A percentile compares a stretch with the other conserved stretches of the same genome.
Evolutionary conservation across 2,113 vertebrate genomes (phyloP).

Genomic region (Aix galericulata): DNA sequence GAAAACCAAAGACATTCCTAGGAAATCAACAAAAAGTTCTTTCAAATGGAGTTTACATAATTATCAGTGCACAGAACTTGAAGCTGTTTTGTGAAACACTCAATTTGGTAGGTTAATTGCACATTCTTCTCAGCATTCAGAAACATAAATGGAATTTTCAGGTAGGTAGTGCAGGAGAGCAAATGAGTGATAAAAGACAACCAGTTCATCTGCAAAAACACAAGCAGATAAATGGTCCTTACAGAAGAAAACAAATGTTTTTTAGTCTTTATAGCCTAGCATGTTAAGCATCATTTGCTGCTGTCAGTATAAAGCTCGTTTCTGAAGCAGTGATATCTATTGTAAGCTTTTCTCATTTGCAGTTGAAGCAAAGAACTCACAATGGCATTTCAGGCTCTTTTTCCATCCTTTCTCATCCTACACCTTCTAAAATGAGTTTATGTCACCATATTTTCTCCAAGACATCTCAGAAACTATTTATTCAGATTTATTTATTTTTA

Average conservation of each 20-base stretch:
- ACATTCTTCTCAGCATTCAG: not conserved
- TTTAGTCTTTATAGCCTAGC: not conserved
- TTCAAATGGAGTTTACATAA: not conserved
- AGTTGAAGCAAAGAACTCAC: not conserved
- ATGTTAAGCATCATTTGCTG: not conserved
- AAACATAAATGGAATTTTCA: not conserved
- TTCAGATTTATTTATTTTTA: not conserved
- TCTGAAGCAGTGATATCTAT: not conserved
- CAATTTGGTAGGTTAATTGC: not conserved
- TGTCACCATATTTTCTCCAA: not conserved
- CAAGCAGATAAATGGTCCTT: not conserved
- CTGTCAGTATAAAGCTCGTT: not conserved
- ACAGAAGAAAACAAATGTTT: not conserved
- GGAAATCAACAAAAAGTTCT: not conserved
- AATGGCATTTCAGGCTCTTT: not conserved
- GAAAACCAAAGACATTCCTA: not conserved
- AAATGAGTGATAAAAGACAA: constrained; percentile 10
- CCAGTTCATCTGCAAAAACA: not conserved
- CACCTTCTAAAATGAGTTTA: not conserved
- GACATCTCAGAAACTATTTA: not conserved
- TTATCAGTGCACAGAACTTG: not conserved
- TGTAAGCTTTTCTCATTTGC: not conserved
- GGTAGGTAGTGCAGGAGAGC: not conserved
- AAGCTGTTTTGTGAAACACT: not conserved
- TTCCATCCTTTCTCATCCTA: not conserved